Evolutionary conservation across 2,113 vertebrate genomes (phyloP), one percentile per base, ranked within the genome.

Genomic region (Perca flavescens): DNA sequence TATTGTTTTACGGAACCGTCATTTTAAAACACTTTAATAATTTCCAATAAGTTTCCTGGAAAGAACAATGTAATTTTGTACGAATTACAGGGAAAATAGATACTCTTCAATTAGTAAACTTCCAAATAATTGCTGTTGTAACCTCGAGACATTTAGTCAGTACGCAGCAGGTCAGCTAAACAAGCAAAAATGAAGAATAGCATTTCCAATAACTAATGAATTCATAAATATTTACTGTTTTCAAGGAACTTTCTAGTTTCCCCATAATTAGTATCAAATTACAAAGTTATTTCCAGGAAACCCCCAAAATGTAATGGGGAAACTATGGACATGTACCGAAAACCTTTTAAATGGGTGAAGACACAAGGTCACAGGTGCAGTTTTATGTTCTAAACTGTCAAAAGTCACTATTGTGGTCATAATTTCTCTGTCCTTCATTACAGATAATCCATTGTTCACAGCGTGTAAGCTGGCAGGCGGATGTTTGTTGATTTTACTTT

Each of bases 251-350:
- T 63, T 36, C 19, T n/a, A 46, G 7, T 64, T 46, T 19, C 36
- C 61, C 16, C 14, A 52, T 77, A 71, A 64, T 66, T 46, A 60
- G 13, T n/a, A 16, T 61, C 12, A 73, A 19, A 46, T 58, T 53
- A 66, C 22, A 19, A 56, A 43, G 5, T 50, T 28, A 6, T 52
- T 40, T 62, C 22, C 46, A 58, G 15, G n/a, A 71, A 31, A 50
- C 53, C 5, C 52, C 21, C 19, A 1, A 63, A 56, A 66, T 0
- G 0, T 17, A 31, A 14, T 5, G 6, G 61, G 25, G 14, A 49
- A 50, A 22, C 0, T 0, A 22, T 3, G 22, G 40, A 47, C 22
- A 10, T 43, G 49, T 25, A 16, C 16, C 8, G 1, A 22, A 69
- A 46, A 63, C 25, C 10, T 58, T 66, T 78, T 31, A 58, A 67